phyloP scores from a whole-genome alignment of 2,888 invertebrate genomes.

The Emmelina monodactyla region DNA sequence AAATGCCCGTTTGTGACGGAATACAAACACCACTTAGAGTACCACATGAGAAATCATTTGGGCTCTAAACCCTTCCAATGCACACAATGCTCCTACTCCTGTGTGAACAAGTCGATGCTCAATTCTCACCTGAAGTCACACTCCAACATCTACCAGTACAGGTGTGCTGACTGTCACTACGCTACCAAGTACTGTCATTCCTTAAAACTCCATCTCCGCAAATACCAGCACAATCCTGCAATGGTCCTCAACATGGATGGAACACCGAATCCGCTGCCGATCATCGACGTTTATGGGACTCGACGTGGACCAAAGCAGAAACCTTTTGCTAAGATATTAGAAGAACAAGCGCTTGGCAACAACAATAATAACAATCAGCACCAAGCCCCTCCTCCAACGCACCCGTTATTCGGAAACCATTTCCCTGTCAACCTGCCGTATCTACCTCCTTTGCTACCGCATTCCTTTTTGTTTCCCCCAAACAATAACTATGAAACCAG shows the following conservation, averaged over 20 bases:
- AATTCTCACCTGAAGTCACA: conserved; percentile 98
- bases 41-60: conserved; percentile 93
- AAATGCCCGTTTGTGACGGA: conserved; percentile 98
- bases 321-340: conserved; percentile 42
- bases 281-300: conserved; percentile 92
- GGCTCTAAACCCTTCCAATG: conserved; percentile 97
- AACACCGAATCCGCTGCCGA: conserved; percentile 84
- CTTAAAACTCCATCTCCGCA: conserved; percentile 91
- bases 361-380: conserved; percentile 29
- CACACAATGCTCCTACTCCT: conserved; percentile 85
- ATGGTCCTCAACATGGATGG: conserved; percentile 91
- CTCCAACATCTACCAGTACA: conserved; percentile 89
- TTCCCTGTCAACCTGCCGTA: conserved; percentile 56
- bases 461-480: conserved; percentile 56
- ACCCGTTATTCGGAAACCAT: conserved; percentile 47
- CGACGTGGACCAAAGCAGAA: conserved; percentile 83
- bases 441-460: conserved; percentile 52
- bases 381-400: conserved; percentile 33
- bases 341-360: conserved; percentile 31
- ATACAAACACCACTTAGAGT: conserved; percentile 98
- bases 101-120: conserved; percentile 99
- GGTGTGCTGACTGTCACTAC: conserved; percentile 93
- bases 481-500: conserved; percentile 49
- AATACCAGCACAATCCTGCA: conserved; percentile 89
- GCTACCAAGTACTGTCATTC: conserved; percentile 99